Conservation (phyloP, 2,888 invertebrate genomes). For the Xestia rhomboidea region DNA sequence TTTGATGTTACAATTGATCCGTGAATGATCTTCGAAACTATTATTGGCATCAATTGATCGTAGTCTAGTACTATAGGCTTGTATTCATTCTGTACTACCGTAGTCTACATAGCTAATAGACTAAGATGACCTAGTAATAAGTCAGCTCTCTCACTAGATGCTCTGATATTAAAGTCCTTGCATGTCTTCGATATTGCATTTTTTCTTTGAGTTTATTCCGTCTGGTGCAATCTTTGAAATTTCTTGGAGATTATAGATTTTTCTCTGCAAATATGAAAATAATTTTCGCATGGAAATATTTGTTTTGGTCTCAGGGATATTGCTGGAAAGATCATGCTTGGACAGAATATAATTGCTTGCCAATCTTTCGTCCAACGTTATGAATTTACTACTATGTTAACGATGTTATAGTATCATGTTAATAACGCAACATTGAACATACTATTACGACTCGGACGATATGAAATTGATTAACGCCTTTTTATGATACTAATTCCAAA, state of each 20-base stretch:
- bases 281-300: not conserved
- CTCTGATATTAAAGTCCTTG: constrained; percentile 28
- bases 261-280: not conserved
- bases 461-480: constrained; percentile 16
- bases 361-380: not conserved
- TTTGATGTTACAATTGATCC: constrained; percentile 23
- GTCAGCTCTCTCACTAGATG: constrained; percentile 21
- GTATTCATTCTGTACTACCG: not conserved
- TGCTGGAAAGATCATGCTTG: not conserved
- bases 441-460: not conserved
- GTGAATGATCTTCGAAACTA: constrained; percentile 30
- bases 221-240: constrained; percentile 1
- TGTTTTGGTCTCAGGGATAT: not conserved
- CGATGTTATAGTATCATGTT: not conserved
- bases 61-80: constrained; percentile 15
- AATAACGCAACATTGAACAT: constrained; percentile 2
- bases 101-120: constrained; percentile 13
- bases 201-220: constrained; percentile 34
- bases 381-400: not conserved
- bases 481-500: constrained; percentile 18
- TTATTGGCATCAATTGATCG: constrained; percentile 29
- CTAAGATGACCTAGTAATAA: constrained; percentile 44
- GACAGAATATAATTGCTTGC: not conserved
- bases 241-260: not conserved
- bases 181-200: constrained; percentile 43